Base-by-base conservation (phyloP, 2,797 vertebrate genomes). In the Coreius guichenoti region DNA sequence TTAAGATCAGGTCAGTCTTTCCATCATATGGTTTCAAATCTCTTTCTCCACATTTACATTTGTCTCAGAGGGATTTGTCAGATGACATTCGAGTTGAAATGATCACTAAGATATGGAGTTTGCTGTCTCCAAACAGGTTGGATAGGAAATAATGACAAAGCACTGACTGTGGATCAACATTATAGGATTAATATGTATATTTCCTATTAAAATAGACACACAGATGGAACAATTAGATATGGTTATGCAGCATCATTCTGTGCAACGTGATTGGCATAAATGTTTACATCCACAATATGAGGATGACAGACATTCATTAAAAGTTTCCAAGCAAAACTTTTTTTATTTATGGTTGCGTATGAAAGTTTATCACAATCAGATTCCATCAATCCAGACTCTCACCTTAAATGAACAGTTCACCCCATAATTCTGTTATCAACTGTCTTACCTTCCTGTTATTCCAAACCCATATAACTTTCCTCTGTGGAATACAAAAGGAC, bases 61-160 rank as follows among this genome's bases (percentile, higher is more conserved):
- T 39, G 47, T 69, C 47, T n/a, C 31, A 54, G 13, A 54, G 1
- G 23, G 8, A 56, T 81, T 81, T 70, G 43, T 21, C 8, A 13
- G 47, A 67, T 56, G 61, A 58, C 51, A 83, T 67, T 43, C 45
- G 36, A 80, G 56, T 68, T 47, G 7, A 80, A 36, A 83, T 86
- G 31, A 61, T 76, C 43, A 49, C 47, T 80, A 83, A 68, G 56
- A 21, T 73, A 47, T 31, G 56, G 33, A 3, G 21, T 72, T 74
- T 67, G 56, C 51, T 58, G 33, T 81, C 80, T 61, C 36, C 3
- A 14, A 82, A 56, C 23, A 70, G 33, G 5, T 49, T 81, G 73
- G 61, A 58, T 61, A 76, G 43, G 26, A 85, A 58, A 56, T 36
- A 39, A 65, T 49, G 65, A 77, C 74, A 85, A 83, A 80, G 70